A percentile compares a stretch with the other conserved stretches of the same genome.
These are phyloP conservation scores for Sphaerophoria rueppellii DNA, from an alignment of 2,888 invertebrate species.

Conservation along the genomic window DNA sequence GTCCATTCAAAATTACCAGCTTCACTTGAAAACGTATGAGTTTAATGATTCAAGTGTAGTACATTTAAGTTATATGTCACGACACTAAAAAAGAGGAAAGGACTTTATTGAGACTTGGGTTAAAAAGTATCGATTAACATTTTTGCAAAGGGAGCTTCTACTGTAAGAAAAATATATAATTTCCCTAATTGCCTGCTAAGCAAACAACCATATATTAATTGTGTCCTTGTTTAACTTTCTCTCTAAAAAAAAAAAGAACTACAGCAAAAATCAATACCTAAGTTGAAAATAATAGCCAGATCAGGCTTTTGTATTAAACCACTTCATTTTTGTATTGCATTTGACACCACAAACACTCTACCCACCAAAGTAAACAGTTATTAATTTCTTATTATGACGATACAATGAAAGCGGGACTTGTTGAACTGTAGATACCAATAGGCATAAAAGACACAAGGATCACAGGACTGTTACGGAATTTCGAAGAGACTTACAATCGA, in stretches of 20 bases:
- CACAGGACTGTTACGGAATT: too few relatives aligned
- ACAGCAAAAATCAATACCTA: slow-evolving; percentile 42
- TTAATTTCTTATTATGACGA: slow-evolving; percentile 26
- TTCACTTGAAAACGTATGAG: too few relatives aligned
- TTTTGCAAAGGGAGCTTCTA: background rate
- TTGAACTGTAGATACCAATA: slow-evolving; percentile 31
- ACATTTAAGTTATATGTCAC: too few relatives aligned
- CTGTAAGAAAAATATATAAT: slow-evolving; percentile 11
- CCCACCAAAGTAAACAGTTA: slow-evolving; percentile 60
- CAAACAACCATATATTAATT: slow-evolving; percentile 37
- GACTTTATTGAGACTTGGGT: too few relatives aligned
- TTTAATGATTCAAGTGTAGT: too few relatives aligned
- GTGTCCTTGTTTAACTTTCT: background rate
- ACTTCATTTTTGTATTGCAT: slow-evolving; percentile 16
- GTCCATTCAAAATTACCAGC: too few relatives aligned
- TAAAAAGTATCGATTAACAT: too few relatives aligned
- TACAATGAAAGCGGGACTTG: slow-evolving; percentile 25
- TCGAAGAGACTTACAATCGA: background rate
- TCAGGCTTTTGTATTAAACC: slow-evolving; percentile 7
- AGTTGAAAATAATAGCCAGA: slow-evolving; percentile 37
- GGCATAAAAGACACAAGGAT: background rate
- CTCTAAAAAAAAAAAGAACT: background rate
- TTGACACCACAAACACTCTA: background rate
- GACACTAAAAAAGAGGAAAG: too few relatives aligned
- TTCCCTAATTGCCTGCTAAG: slow-evolving; percentile 26